Conservation (phyloP, 1,140 invertebrate genomes). For the Propsilocerus akamusi region DNA sequence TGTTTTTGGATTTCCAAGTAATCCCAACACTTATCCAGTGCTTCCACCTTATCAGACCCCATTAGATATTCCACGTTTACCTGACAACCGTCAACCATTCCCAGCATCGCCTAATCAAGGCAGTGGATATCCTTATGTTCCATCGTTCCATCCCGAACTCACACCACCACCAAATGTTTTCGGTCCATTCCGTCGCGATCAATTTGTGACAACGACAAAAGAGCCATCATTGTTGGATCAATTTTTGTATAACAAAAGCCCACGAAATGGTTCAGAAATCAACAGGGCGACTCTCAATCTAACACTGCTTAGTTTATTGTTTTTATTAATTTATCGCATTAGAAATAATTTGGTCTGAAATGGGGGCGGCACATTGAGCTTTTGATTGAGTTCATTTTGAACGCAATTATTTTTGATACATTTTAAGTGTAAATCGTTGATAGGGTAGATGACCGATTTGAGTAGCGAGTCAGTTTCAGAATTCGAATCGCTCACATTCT, state of each 20-base stretch:
- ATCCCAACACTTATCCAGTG: background rate
- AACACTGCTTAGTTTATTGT: background rate
- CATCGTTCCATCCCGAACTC: conserved; percentile 9
- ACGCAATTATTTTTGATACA: conserved; percentile 1
- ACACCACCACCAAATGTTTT: conserved; percentile 4
- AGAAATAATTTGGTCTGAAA: background rate
- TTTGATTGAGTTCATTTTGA: background rate
- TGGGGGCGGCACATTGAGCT: no score
- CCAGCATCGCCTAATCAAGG: conserved; percentile 15
- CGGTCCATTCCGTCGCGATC: background rate
- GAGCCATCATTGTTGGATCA: background rate
- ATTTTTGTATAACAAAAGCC: conserved; percentile 6
- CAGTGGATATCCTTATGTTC: conserved; percentile 17
- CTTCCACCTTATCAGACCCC: conserved; percentile 16
- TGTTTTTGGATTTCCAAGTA: conserved; percentile 20
- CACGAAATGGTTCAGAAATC: background rate
- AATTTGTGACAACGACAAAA: background rate
- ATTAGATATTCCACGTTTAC: conserved; percentile 15
- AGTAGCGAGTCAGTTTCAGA: no score
- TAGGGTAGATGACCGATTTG: no score
- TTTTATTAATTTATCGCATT: conserved; percentile 2
- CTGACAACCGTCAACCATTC: conserved; percentile 22
- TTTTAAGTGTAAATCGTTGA: no score
- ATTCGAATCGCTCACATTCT: no score
- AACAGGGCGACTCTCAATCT: background rate